A percentile compares a stretch with the other conserved stretches of the same genome.
These are phyloP conservation scores for Tetramorium parvispinum DNA, from an alignment of 1,140 invertebrate genomes.

Conservation along the genomic window DNA sequence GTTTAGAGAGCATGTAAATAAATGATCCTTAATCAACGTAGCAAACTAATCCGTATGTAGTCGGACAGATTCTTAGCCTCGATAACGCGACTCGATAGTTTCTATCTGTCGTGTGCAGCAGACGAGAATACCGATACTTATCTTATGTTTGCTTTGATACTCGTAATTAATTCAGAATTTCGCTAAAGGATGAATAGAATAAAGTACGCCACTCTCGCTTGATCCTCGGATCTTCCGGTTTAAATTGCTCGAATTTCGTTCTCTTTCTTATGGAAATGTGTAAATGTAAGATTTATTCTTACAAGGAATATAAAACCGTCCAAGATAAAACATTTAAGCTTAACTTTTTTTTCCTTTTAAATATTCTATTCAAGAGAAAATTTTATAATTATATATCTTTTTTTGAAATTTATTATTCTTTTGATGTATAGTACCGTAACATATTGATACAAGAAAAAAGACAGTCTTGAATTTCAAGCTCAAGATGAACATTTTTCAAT, in stretches of 20 bases:
- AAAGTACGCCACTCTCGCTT: background rate
- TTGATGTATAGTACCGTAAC: background rate
- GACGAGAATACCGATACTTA: background rate
- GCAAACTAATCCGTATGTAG: background rate
- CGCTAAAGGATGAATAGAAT: background rate
- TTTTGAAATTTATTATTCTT: background rate
- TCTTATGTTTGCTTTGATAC: background rate
- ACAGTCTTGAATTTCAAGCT: background rate
- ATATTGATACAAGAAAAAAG: background rate
- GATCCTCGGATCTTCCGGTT: background rate
- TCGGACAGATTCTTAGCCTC: background rate
- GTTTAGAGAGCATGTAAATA: background rate
- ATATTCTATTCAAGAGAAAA: background rate
- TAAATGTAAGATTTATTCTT: background rate
- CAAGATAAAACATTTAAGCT: background rate
- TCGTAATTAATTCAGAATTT: constrained; percentile 8
- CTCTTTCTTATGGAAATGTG: background rate
- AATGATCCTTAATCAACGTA: background rate
- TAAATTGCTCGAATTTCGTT: background rate
- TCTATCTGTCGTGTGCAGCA: background rate
- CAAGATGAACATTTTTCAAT: background rate
- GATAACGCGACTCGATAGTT: background rate
- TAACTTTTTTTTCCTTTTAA: background rate
- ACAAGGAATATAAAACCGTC: background rate
- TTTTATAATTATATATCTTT: background rate